Evolutionary conservation across 2,888 invertebrate genomes (phyloP).

Genomic region (Pristionchus mayeri): DNA sequence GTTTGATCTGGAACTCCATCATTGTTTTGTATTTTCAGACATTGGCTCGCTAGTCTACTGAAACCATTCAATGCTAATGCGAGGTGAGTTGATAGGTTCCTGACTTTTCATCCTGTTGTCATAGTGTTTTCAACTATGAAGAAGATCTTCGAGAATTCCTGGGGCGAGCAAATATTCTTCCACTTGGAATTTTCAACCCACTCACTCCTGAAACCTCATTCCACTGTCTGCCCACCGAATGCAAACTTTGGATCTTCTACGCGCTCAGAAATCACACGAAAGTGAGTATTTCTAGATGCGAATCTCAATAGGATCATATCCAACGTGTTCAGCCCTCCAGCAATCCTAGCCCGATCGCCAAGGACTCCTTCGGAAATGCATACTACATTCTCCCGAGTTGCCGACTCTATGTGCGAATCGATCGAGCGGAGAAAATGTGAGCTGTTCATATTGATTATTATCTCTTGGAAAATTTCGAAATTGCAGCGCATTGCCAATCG

Average conservation of each 20-base stretch:
- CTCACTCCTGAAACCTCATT: not conserved
- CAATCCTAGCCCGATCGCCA: not conserved
- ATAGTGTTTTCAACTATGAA: not conserved
- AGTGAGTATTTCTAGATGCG: not conserved
- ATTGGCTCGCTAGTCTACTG: conserved; percentile 10
- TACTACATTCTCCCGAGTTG: not conserved
- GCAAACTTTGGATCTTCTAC: conserved; percentile 23
- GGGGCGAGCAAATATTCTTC: not conserved
- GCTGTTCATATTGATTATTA: not conserved
- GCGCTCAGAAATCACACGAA: not conserved
- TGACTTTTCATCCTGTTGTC: not conserved
- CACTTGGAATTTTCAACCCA: not conserved
- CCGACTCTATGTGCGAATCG: not conserved
- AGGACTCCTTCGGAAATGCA: not conserved
- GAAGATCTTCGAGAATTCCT: not conserved
- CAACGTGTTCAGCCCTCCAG: not conserved
- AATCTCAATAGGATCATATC: too few relatives aligned
- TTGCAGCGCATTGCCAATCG: not conserved
- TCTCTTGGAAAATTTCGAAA: not conserved
- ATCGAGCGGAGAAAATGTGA: not conserved
- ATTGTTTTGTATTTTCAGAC: not conserved
- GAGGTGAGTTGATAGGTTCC: not conserved
- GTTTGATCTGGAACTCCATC: not conserved
- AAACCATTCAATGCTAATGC: not conserved
- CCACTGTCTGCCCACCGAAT: not conserved